Base-by-base conservation (phyloP, 2,797 vertebrate genomes). In the Falco concolor region DNA sequence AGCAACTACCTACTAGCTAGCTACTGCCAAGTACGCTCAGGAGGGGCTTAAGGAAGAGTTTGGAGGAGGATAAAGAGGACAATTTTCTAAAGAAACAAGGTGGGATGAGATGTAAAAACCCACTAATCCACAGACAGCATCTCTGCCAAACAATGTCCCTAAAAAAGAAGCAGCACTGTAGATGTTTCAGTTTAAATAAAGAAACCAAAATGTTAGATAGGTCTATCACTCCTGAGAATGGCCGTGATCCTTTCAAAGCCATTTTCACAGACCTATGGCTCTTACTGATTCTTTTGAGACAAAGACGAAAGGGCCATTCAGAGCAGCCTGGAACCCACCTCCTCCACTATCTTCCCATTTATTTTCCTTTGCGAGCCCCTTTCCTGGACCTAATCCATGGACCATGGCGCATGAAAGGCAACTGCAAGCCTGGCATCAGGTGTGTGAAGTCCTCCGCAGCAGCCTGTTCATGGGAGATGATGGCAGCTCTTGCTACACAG, bases 251-350 rank as follows among this genome's bases (percentile, higher is more conserved):
- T 68, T 68, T 44, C 64, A 89, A 61, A 83, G 61, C 49, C 53
- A n/a, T 75, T 90, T 78, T 65, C 74, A 86, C 34, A 94, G 40
- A 86, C 59, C 65, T 68, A 72, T 0, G 2, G 23, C 87, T 78
- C 79, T 87, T 27, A 75, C 70, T 78, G 42, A 24, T 53, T 87
- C 78, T 96, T 95, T 75, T 64, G 38, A 95, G 69, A 20, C 65
- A 45, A 64, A 87, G 61, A 95, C 93, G 79, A 96, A 96, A 96
- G 83, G 20, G 13, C 87, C 82, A 93, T 96, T 96, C 87, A 97
- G 73, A 91, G 47, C 79, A 72, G 91, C 61, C 67, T 91, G 50
- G 59, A 89, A 86, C 54, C 60, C 23, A 77, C 78, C 44, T 90
- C 93, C 85, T 60, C 42, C 60, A 85, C 52, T 67, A 93, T 80